These are phyloP conservation scores for Bucco capensis DNA, from an alignment of 2,113 vertebrate species.

Conservation along the genomic window DNA sequence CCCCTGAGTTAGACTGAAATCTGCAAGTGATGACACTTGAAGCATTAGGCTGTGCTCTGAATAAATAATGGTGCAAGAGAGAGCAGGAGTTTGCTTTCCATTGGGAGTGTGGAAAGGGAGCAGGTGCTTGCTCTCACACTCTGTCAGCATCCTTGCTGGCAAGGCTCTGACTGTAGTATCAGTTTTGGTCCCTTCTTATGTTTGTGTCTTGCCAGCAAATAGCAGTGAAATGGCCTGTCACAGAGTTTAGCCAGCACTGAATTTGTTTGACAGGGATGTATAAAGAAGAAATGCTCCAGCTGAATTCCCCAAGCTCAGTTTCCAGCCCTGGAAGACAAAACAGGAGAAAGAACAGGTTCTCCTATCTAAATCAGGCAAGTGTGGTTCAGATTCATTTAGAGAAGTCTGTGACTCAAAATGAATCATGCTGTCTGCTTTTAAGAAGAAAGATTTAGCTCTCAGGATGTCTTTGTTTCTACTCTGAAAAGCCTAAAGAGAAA, in stretches of 20 bases:
- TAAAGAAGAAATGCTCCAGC: not conserved
- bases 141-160: not conserved
- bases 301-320: not conserved
- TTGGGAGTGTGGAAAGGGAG: not conserved
- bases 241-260: not conserved
- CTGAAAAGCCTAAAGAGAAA: not conserved
- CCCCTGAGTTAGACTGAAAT: not conserved
- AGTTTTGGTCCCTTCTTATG: not conserved
- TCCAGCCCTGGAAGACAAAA: not conserved
- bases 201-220: not conserved
- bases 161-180: not conserved
- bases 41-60: not conserved
- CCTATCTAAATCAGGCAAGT: not conserved
- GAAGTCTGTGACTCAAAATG: not conserved
- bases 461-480: not conserved
- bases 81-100: not conserved
- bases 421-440: not conserved
- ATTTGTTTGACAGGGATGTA: not conserved
- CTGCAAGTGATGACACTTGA: not conserved
- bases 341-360: not conserved
- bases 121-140: not conserved
- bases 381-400: not conserved
- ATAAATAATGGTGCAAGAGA: not conserved
- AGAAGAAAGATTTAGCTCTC: constrained; percentile 6
- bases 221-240: not conserved